phyloP scores from a whole-genome alignment of 2,797 vertebrate species.

The Chelon auratus region DNA sequence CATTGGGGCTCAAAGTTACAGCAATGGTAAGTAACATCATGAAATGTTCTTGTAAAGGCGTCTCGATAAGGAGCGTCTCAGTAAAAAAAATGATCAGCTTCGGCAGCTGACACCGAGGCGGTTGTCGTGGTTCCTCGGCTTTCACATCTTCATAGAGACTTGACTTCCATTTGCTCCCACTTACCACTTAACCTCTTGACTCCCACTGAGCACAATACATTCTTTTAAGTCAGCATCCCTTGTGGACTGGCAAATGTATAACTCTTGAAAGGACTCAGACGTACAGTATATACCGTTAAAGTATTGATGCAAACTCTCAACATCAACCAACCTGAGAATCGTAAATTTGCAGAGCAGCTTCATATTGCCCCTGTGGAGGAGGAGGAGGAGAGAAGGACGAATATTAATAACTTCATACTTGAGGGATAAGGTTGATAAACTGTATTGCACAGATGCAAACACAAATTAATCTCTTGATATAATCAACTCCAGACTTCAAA shows the following conservation, averaged over 20 bases:
- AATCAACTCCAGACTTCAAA: slow-evolving; percentile 70
- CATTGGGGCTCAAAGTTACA: slow-evolving; percentile 11
- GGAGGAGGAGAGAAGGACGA: slow-evolving; percentile 9
- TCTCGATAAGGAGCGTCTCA: background rate
- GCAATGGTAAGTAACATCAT: slow-evolving; percentile 22
- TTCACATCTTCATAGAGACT: slow-evolving; percentile 15
- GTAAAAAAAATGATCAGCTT: slow-evolving; percentile 49
- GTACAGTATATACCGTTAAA: background rate
- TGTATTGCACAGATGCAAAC: slow-evolving; percentile 53
- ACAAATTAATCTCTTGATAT: slow-evolving; percentile 69
- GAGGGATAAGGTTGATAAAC: slow-evolving; percentile 49
- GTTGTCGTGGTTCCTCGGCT: slow-evolving; percentile 27
- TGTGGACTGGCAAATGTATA: background rate
- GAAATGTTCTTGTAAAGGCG: slow-evolving; percentile 25
- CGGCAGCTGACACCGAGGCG: slow-evolving; percentile 30
- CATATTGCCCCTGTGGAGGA: slow-evolving; percentile 89
- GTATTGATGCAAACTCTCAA: slow-evolving; percentile 12
- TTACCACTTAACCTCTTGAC: slow-evolving; percentile 38
- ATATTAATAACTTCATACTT: slow-evolving; percentile 33
- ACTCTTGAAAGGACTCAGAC: background rate
- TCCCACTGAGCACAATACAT: slow-evolving; percentile 38
- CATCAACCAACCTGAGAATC: slow-evolving; percentile 89
- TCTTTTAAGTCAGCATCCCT: slow-evolving; percentile 52
- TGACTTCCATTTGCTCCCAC: slow-evolving; percentile 53
- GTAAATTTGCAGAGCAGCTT: slow-evolving; percentile 90